Evolutionary conservation across 1,140 invertebrate species (phyloP), one percentile per base, ranked within the genome.

Genomic region (Coptotermes formosanus): DNA sequence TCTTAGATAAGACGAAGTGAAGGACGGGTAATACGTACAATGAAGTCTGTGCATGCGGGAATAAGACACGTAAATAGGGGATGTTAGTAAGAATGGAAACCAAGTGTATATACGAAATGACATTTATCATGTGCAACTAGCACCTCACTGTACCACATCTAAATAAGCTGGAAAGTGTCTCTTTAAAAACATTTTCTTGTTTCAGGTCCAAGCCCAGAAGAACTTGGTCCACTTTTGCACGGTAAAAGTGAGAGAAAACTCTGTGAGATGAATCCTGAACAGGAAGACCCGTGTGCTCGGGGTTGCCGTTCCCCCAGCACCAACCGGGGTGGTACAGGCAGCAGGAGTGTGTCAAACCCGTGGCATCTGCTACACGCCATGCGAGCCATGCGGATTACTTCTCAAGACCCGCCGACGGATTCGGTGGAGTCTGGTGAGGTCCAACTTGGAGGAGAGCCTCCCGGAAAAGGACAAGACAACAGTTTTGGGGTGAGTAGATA

Each of bases 331-430:
- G 25, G n/a, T 30, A 14, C 64, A 30, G 25, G n/a, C 25, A 75
- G 1, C 25, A 30, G 6, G 64, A 9, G 25, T 3, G 9, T 75
- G 64, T n/a, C 25, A 9, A 75, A 30, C 64, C 21, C 64, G 25
- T 75, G 64, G 64, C 64, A 75, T 30, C 64, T 75, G 64, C 64
- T 75, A 11, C 64, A 45, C 12, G 25, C 43, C 32, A 38, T 75
- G 64, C 11, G 64, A n/a, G 64, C 64, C 83, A 83, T 48, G 83
- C n/a, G 84, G 48, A 16, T 83, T 44, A 23, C 83, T 23, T 44
- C 52, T 48, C 83, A 83, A 0, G 84, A 64, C 30, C 21, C 84
- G 25, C 23, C 44, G 30, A 30, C 30, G 52, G 52, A 55, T 55
- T 55, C 52, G 19, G 52, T 21, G 19, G 52, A 55, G 3, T 19